Evolutionary conservation across 35 echinoderm and acorn worm species (phyloP), one percentile per base, ranked within the genome.

Genomic region (Lytechinus pictus): DNA sequence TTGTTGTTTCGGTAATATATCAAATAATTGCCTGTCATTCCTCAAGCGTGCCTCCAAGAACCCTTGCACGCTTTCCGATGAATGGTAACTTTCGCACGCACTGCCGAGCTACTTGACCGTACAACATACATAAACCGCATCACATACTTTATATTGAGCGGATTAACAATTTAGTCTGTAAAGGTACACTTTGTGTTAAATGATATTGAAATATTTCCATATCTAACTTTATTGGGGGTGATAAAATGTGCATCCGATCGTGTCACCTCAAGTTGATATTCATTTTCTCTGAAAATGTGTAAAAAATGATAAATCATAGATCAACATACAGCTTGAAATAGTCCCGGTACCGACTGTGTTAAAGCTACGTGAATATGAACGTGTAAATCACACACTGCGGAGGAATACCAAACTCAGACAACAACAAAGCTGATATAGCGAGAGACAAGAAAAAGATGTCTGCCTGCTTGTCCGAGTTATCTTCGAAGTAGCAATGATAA

Each of bases 21-120:
- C 92, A 55, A 53, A 93, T 93, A 93, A 93, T 93, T 93, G 92
- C 29, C 92, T 93, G 92, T 93, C 92, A 93, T 93, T 93, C 92
- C 53, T 93, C 52, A 93, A 93, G 92, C 92, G 92, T 93, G 92
- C 92, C 92, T 57, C 28, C 53, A 57, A 13, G 27, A n/a, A 3
- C 3, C 92, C 12, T 54, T 54, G 54, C 92, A 93, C 92, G 92
- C 92, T 93, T 93, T 28, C 27, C 92, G 57, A 28, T 93, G 53
- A 93, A 93, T 93, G 92, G 92, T 9, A 10, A 93, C 16, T 54
- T 93, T 93, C 92, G 92, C 92, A 93, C 92, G 92, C 92, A 93
- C 92, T 57, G 54, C 57, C 92, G 27, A 93, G 92, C 21, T 5
- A 93, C 54, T 93, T 54, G 92, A 93, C 54, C 92, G 92, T 54